A percentile compares a stretch with the other conserved stretches of the same genome.
phyloP scores from a whole-genome alignment of 2,797 vertebrate genomes.

The Sardinella longiceps region DNA sequence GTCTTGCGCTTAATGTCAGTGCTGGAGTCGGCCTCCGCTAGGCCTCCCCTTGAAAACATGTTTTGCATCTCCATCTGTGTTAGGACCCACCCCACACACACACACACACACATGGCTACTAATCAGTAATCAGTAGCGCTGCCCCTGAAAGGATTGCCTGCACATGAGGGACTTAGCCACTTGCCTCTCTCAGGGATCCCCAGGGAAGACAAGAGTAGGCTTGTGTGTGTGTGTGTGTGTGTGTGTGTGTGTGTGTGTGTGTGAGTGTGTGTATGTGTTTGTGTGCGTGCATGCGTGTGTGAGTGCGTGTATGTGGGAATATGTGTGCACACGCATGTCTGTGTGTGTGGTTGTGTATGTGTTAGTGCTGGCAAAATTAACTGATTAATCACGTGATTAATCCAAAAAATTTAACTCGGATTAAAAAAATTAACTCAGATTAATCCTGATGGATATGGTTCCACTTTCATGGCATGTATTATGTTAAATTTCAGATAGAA shows the following conservation, averaged over 20 bases:
- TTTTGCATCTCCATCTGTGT: background rate
- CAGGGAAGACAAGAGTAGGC: background rate
- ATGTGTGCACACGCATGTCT: no score
- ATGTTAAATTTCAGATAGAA: no score
- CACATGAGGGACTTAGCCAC: slow-evolving; percentile 27
- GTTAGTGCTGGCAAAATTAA: no score
- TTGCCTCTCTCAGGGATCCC: background rate
- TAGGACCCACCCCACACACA: background rate
- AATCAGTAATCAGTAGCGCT: background rate
- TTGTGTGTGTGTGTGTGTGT: background rate
- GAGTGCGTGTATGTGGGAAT: background rate
- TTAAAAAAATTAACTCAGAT: no score
- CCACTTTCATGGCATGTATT: no score
- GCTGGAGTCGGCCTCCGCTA: no score
- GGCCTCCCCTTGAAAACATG: background rate
- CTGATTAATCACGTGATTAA: no score
- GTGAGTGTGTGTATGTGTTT: no score
- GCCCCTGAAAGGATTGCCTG: slow-evolving; percentile 9
- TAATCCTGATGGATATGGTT: no score
- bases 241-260: background rate
- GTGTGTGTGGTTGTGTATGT: background rate
- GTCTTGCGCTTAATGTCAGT: background rate
- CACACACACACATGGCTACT: no score
- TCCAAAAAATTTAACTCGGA: no score
- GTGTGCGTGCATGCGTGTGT: background rate